Evolutionary conservation across 2,888 invertebrate species (phyloP).

Genomic region (Liopterus haemorrhoidalis): DNA sequence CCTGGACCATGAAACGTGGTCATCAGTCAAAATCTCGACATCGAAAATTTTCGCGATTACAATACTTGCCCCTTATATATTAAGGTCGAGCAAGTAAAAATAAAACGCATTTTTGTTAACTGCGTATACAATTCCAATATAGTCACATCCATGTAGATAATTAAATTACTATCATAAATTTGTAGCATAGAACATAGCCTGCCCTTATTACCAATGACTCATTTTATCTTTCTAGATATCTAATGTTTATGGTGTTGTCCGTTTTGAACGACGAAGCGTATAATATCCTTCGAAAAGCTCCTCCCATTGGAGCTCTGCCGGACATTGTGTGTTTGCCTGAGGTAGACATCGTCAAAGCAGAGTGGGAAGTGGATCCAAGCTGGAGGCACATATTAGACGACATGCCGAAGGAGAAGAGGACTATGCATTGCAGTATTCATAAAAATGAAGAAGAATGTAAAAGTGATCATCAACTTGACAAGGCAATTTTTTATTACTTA

Average conservation of each 20-base stretch:
- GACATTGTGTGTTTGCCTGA: conserved; percentile 39
- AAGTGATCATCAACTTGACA: conserved; percentile 40
- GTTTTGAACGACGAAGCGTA: conserved; percentile 45
- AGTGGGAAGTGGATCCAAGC: conserved; percentile 47
- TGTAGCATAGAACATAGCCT: no score
- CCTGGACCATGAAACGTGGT: no score
- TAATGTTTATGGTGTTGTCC: conserved; percentile 43
- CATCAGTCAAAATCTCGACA: no score
- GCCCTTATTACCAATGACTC: background rate
- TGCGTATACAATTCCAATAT: no score
- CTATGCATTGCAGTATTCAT: conserved; percentile 40
- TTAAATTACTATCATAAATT: no score
- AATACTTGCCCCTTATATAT: background rate
- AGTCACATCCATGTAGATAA: no score
- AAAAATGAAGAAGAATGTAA: conserved; percentile 35
- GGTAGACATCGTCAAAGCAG: conserved; percentile 38
- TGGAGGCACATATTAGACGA: conserved; percentile 45
- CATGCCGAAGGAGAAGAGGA: conserved; percentile 42
- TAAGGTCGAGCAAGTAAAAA: background rate
- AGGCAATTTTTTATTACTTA: no score
- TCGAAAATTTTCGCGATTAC: background rate
- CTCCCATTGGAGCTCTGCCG: conserved; percentile 42
- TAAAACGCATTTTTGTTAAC: background rate
- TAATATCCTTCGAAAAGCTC: conserved; percentile 41
- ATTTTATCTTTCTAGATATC: conserved; percentile 37